These are phyloP conservation scores for Thereva unica DNA, from an alignment of 2,888 invertebrate species.

Conservation along the genomic window DNA sequence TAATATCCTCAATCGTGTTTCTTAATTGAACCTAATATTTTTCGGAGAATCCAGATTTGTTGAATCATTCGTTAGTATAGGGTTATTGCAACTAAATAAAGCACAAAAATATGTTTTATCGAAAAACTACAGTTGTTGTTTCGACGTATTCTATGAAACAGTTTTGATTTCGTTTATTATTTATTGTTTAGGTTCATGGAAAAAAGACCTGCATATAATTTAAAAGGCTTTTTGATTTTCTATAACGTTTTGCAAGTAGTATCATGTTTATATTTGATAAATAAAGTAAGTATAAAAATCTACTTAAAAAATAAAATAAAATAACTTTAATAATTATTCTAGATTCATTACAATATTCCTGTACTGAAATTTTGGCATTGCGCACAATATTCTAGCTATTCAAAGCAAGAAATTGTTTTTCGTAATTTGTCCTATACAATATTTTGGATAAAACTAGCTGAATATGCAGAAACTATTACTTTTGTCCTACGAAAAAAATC, in stretches of 20 bases:
- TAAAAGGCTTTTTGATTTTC: conserved; percentile 68
- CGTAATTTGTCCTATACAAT: conserved; percentile 64
- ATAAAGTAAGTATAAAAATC: conserved; percentile 45
- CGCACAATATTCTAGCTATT: conserved; percentile 38
- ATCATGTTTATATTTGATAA: conserved; percentile 48
- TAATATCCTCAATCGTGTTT: no score
- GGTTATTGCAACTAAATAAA: no score
- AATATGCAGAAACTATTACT: conserved; percentile 71
- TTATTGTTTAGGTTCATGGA: conserved; percentile 64
- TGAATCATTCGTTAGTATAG: no score
- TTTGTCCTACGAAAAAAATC: conserved; percentile 73
- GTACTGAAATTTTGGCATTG: neutral
- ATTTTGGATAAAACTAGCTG: conserved; percentile 66
- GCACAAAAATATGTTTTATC: no score
- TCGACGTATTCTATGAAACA: no score
- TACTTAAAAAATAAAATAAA: conserved; percentile 62
- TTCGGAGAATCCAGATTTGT: no score
- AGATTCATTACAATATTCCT: no score
- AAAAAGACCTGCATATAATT: conserved; percentile 66
- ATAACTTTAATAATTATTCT: neutral
- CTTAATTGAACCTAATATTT: no score
- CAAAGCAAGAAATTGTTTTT: conserved; percentile 41
- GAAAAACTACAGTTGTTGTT: no score
- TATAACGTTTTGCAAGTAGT: conserved; percentile 83
- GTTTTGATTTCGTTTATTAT: neutral